phyloP scores from a whole-genome alignment of 2,113 vertebrate species.

The Hucho hucho region DNA sequence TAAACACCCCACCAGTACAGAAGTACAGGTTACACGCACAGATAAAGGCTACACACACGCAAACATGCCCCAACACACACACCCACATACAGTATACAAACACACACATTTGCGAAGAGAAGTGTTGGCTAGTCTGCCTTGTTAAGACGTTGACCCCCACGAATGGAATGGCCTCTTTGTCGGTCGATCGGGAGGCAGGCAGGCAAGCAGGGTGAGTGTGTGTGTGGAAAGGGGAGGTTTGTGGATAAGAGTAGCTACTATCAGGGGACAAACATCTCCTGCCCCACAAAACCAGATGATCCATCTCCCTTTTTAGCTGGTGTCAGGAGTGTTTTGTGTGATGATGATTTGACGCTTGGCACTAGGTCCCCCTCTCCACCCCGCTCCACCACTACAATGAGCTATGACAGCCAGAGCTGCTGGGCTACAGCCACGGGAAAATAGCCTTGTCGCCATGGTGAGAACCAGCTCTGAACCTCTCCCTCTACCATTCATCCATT shows the following conservation, averaged over 20 bases:
- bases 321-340: constrained; percentile 83
- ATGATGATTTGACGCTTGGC: constrained; percentile 78
- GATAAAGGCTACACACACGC: too few relatives aligned
- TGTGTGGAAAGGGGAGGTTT: background rate
- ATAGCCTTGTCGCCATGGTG: constrained; percentile 11
- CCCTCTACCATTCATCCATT: constrained; percentile 13
- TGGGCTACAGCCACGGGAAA: constrained; percentile 37
- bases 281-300: constrained; percentile 79
- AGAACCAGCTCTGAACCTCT: background rate
- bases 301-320: constrained; percentile 85
- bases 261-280: constrained; percentile 73
- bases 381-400: constrained; percentile 73
- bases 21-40: background rate
- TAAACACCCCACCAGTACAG: too few relatives aligned
- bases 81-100: too few relatives aligned
- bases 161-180: constrained; percentile 54
- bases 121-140: constrained; percentile 67
- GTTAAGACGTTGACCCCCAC: constrained; percentile 68
- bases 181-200: background rate
- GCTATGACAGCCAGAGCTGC: constrained; percentile 72
- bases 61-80: too few relatives aligned
- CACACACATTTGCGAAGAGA: constrained; percentile 31
- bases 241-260: constrained; percentile 55
- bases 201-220: background rate
- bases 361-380: constrained; percentile 67